A percentile compares a stretch with the other conserved stretches of the same genome.
Evolutionary conservation across 64 coral and sea anemone species (phyloP).

Genomic region (Porites lutea): DNA sequence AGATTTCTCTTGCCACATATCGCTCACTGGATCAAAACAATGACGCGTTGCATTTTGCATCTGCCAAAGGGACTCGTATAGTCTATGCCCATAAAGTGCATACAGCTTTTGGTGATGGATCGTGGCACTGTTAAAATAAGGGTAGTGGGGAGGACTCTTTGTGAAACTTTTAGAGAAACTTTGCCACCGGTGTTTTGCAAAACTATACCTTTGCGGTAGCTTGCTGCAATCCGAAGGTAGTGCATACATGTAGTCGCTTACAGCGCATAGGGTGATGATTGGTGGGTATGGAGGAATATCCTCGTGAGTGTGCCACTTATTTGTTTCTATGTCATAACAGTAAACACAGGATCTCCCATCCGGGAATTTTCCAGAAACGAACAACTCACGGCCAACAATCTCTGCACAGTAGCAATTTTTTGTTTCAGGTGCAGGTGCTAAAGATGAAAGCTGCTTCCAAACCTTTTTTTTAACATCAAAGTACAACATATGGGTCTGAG

Average conservation of each 20-base stretch:
- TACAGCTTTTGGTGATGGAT: not conserved
- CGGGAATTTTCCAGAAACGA: not conserved
- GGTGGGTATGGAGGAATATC: not conserved
- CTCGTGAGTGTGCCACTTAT: not conserved
- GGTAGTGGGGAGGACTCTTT: not conserved
- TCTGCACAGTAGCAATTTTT: not conserved
- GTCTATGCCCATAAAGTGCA: not conserved
- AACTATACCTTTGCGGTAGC: not conserved
- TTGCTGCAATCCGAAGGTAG: not conserved
- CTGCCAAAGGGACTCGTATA: not conserved
- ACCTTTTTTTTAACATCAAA: not conserved
- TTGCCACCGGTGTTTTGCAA: not conserved
- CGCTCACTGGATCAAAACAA: not conserved
- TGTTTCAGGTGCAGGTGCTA: not conserved
- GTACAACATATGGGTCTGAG: not conserved
- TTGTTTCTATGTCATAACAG: slow-evolving; percentile 20
- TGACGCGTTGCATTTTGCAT: not conserved
- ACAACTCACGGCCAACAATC: not conserved
- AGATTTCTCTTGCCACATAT: not conserved
- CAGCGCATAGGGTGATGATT: not conserved
- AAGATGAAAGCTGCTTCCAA: not conserved
- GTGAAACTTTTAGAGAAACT: not conserved
- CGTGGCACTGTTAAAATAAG: not conserved
- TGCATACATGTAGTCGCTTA: slow-evolving; percentile 13
- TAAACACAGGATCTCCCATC: not conserved